A percentile compares a stretch with the other conserved stretches of the same genome.
phyloP scores from a whole-genome alignment of 53 echinoderm and acorn worm genomes.

The Echinarachnius parma region DNA sequence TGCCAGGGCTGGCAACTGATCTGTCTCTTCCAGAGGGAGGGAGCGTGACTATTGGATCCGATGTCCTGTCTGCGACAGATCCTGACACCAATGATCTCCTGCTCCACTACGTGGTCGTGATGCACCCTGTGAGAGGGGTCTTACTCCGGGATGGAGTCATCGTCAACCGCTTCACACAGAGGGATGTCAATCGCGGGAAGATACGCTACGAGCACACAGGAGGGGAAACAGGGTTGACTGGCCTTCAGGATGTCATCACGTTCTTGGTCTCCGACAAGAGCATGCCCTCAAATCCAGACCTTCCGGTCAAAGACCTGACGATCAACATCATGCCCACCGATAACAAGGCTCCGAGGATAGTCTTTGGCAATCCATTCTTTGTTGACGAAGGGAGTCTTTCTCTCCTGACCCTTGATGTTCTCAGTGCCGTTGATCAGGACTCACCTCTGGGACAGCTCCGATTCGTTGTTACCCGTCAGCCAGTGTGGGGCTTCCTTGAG shows the following conservation, averaged over 20 bases:
- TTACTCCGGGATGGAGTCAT: constrained; percentile 68
- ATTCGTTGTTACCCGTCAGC: constrained; percentile 71
- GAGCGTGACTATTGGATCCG: constrained; percentile 59
- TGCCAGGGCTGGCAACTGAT: constrained; percentile 51
- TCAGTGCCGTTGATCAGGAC: constrained; percentile 84
- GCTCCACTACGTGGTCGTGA: constrained; percentile 81
- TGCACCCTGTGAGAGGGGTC: constrained; percentile 83
- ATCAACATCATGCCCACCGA: constrained; percentile 73
- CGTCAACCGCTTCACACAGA: constrained; percentile 76
- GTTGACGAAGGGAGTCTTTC: constrained; percentile 66
- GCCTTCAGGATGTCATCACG: constrained; percentile 67
- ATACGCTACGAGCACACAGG: constrained; percentile 82
- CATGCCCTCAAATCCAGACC: constrained; percentile 65
- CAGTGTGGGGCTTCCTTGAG: constrained; percentile 90
- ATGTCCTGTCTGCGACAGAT: constrained; percentile 81
- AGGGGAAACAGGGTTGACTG: constrained; percentile 74
- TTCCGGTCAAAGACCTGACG: constrained; percentile 75
- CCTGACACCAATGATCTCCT: constrained; percentile 90
- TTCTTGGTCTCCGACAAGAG: constrained; percentile 86
- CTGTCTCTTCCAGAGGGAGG: constrained; percentile 80
- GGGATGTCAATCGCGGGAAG: constrained; percentile 67
- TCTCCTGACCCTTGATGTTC: constrained; percentile 62
- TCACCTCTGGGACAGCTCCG: constrained; percentile 60
- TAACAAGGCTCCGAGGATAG: constrained; percentile 78
- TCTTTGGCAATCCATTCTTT: constrained; percentile 85